phyloP scores from a whole-genome alignment of 2,113 vertebrate species.

The Ondatra zibethicus region DNA sequence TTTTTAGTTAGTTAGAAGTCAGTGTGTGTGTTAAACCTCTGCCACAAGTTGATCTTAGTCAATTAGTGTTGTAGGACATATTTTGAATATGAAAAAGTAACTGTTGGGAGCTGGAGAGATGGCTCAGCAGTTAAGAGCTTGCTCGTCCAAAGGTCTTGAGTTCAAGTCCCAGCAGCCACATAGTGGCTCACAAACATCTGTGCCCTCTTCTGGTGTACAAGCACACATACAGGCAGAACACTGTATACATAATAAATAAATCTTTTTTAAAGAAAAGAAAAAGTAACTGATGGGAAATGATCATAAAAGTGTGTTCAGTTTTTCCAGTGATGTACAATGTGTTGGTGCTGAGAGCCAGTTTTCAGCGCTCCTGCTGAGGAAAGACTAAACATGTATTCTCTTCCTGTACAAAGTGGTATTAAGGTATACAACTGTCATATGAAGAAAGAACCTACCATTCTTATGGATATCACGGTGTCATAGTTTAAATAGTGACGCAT shows the following conservation, averaged over 20 bases:
- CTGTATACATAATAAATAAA: no score
- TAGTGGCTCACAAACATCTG: no score
- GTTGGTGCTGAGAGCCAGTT: not conserved
- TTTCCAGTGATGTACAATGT: constrained; percentile 49
- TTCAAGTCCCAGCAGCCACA: no score
- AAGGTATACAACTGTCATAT: not conserved
- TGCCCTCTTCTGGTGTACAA: no score
- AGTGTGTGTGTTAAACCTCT: not conserved
- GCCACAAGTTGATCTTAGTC: not conserved
- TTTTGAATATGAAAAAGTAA: constrained; percentile 17
- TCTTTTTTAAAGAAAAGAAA: no score
- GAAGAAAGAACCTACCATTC: not conserved
- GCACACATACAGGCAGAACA: no score
- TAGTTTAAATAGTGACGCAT: constrained; percentile 13
- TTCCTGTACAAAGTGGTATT: constrained; percentile 6
- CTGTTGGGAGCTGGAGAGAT: no score
- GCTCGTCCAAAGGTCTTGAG: no score
- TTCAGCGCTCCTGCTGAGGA: not conserved
- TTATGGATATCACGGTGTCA: not conserved
- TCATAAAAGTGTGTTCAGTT: constrained; percentile 50
- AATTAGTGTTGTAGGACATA: not conserved
- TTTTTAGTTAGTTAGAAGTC: not conserved
- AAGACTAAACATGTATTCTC: not conserved
- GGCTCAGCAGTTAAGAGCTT: no score
- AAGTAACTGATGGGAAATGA: constrained; percentile 36